phyloP scores from a whole-genome alignment of 53 echinoderm and acorn worm genomes.

The Echinarachnius parma region DNA sequence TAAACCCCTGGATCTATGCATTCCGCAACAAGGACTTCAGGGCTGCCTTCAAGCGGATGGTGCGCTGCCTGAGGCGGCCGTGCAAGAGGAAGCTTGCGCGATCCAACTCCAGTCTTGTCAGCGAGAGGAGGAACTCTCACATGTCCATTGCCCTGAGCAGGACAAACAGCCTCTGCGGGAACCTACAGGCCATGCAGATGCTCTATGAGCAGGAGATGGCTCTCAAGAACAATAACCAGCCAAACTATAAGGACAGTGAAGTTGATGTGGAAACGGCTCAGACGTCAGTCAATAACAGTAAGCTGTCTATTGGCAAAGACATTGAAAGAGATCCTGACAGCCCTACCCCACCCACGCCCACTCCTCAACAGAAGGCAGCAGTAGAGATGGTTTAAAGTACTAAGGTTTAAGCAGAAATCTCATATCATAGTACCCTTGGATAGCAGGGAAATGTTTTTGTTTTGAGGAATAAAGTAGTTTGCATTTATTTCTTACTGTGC shows the following conservation, averaged over 20 bases:
- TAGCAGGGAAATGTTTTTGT: too few species aligned
- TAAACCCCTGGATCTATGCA: constrained; percentile 93
- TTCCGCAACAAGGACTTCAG: constrained; percentile 87
- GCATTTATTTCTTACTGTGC: too few species aligned
- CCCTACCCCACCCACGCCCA: too few species aligned
- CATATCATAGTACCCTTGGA: too few species aligned
- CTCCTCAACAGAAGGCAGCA: too few species aligned
- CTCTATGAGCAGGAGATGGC: constrained; percentile 70
- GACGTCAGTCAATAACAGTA: constrained; percentile 31
- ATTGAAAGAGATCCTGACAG: background rate
- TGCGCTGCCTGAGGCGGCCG: constrained; percentile 37
- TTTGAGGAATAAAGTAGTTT: too few species aligned
- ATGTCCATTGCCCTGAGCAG: constrained; percentile 82
- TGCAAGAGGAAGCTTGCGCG: constrained; percentile 42
- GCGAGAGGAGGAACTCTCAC: constrained; percentile 56
- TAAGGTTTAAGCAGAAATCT: too few species aligned
- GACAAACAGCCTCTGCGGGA: constrained; percentile 86
- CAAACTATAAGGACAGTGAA: constrained; percentile 31
- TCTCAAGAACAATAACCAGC: constrained; percentile 42
- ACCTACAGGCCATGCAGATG: constrained; percentile 73
- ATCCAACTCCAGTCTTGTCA: constrained; percentile 12
- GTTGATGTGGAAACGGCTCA: constrained; percentile 18
- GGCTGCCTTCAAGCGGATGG: constrained; percentile 72
- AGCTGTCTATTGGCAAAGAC: constrained; percentile 5
- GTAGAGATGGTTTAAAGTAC: too few species aligned